Evolutionary conservation across 2,888 invertebrate species (phyloP).

Genomic region (Antheraea yamamai): DNA sequence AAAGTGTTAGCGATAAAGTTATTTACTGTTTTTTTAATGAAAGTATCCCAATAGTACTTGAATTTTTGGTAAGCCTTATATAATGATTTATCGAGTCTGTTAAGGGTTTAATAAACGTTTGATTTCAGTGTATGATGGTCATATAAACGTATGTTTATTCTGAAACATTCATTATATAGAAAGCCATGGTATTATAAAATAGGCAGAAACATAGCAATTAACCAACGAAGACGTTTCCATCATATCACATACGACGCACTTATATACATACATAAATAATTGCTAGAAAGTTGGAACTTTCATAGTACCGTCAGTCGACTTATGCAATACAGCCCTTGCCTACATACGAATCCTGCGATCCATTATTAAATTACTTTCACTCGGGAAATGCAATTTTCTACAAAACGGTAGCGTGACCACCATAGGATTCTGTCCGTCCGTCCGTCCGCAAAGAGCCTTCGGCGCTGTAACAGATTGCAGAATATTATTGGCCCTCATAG

Average conservation of each 20-base stretch:
- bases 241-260: conserved; percentile 37
- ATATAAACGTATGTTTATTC: conserved; percentile 26
- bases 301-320: conserved; percentile 33
- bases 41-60: too few relatives aligned
- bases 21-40: too few relatives aligned
- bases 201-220: conserved; percentile 43
- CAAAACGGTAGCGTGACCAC: conserved; percentile 78
- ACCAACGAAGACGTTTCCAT: conserved; percentile 46
- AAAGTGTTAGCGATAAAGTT: too few relatives aligned
- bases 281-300: conserved; percentile 53
- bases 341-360: conserved; percentile 61
- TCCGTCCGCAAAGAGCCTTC: conserved; percentile 64
- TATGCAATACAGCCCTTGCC: conserved; percentile 66
- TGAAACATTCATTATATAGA: conserved; percentile 31
- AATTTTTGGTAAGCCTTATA: too few relatives aligned
- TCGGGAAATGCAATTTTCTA: conserved; percentile 80
- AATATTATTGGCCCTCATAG: conserved; percentile 61
- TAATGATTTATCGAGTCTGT: neutral
- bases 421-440: conserved; percentile 70
- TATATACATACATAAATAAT: conserved; percentile 49
- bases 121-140: conserved; percentile 14
- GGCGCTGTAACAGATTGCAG: conserved; percentile 58
- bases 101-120: neutral
- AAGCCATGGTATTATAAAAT: conserved; percentile 44
- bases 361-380: conserved; percentile 76